Evolutionary conservation across 2,888 invertebrate species (phyloP).

Genomic region (Scaptomyza polygonia): DNA sequence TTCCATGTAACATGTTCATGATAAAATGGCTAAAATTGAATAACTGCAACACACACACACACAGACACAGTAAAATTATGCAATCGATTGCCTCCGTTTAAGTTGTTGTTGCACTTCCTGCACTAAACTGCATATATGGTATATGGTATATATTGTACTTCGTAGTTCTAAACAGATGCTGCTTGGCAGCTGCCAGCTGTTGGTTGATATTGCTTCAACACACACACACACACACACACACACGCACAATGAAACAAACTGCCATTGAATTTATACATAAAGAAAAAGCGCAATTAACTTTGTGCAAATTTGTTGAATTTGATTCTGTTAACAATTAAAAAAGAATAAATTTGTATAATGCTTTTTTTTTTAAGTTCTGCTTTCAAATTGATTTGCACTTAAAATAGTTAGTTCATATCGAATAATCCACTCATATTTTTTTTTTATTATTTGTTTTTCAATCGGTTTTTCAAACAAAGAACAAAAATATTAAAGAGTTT

Average conservation of each 20-base stretch:
- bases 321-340: too few species aligned
- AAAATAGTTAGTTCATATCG: too few species aligned
- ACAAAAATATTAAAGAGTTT: too few species aligned
- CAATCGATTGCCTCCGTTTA: constrained; percentile 46
- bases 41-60: constrained; percentile 52
- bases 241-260: not conserved
- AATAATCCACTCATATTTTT: not conserved
- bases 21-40: constrained; percentile 76
- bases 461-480: too few species aligned
- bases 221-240: constrained; percentile 4
- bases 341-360: too few species aligned
- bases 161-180: constrained; percentile 18
- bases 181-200: constrained; percentile 1
- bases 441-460: too few species aligned
- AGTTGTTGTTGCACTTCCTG: constrained; percentile 40
- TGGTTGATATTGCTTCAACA: not conserved
- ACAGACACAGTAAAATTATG: constrained; percentile 32
- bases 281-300: too few species aligned
- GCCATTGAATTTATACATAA: too few species aligned
- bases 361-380: too few species aligned
- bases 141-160: too few species aligned
- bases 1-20: constrained; percentile 65
- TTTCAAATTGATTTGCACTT: too few species aligned
- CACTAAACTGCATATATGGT: constrained; percentile 29
- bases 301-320: too few species aligned